phyloP scores from a whole-genome alignment of 2,797 vertebrate genomes.

The Sebastes dallii region DNA sequence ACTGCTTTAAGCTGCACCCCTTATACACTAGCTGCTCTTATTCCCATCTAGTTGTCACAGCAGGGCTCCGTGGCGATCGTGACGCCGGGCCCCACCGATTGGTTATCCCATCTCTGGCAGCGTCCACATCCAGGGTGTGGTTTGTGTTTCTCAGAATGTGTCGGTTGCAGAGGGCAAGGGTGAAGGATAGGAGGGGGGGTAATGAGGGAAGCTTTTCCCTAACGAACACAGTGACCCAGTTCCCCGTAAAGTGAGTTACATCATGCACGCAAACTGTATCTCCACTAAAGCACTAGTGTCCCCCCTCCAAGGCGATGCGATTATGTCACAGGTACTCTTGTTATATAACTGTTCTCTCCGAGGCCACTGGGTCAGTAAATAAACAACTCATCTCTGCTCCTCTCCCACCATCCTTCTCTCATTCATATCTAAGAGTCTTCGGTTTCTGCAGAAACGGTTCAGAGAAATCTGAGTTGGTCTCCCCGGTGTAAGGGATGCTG shows the following conservation, averaged over 20 bases:
- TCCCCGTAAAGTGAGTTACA: constrained; percentile 79
- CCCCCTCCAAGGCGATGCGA: constrained; percentile 76
- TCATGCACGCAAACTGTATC: constrained; percentile 73
- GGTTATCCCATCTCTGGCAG: constrained; percentile 63
- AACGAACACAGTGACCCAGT: constrained; percentile 85
- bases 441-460: constrained; percentile 29
- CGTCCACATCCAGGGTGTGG: constrained; percentile 56
- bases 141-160: constrained; percentile 75
- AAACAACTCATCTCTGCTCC: constrained; percentile 64
- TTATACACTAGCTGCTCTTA: constrained; percentile 19
- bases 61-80: constrained; percentile 29
- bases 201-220: constrained; percentile 72
- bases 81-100: constrained; percentile 50
- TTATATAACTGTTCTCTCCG: constrained; percentile 86
- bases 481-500: constrained; percentile 56
- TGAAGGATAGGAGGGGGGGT: constrained; percentile 16
- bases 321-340: constrained; percentile 84
- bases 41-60: constrained; percentile 43
- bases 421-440: constrained; percentile 57
- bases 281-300: constrained; percentile 70
- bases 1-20: constrained; percentile 29
- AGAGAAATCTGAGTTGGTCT: constrained; percentile 49
- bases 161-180: constrained; percentile 44
- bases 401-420: constrained; percentile 39
- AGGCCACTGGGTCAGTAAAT: constrained; percentile 83